Conservation (phyloP, 2,888 invertebrate species). For the Apamea anceps region DNA sequence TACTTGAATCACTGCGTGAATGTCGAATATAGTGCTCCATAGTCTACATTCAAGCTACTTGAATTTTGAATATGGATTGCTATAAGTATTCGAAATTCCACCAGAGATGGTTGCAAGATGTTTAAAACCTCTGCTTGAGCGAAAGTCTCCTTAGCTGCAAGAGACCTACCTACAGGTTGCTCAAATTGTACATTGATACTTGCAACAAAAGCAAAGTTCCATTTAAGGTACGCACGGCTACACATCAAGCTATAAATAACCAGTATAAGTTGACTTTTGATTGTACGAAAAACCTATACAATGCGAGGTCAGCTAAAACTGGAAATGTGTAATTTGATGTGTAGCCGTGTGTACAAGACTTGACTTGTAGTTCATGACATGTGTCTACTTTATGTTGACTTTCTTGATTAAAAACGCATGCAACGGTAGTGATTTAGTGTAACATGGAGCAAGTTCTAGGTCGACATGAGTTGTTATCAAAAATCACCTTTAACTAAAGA, state of each 20-base stretch:
- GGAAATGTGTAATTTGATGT: too few relatives aligned
- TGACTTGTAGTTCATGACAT: too few relatives aligned
- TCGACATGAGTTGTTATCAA: too few relatives aligned
- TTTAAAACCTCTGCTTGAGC: too few relatives aligned
- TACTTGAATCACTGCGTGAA: neutral
- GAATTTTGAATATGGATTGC: neutral
- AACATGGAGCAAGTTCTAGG: neutral
- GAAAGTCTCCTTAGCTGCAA: neutral
- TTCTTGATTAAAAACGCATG: neutral
- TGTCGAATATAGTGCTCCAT: neutral
- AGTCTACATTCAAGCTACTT: neutral
- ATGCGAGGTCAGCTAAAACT: too few relatives aligned
- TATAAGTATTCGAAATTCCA: neutral
- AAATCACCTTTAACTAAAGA: neutral
- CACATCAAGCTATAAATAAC: too few relatives aligned
- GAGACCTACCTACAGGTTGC: neutral
- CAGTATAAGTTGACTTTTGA: too few relatives aligned
- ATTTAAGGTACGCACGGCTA: too few relatives aligned
- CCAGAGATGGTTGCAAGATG: too few relatives aligned
- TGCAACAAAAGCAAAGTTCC: neutral
- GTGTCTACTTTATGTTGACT: too few relatives aligned
- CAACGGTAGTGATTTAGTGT: neutral
- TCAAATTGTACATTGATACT: neutral
- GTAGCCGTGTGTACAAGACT: too few relatives aligned
- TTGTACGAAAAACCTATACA: too few relatives aligned